Percentiles rank a stretch among this genome's conserved stretches.
Evolutionary conservation across 2,113 vertebrate species (phyloP).

Genomic region (Pleuronectes platessa): DNA sequence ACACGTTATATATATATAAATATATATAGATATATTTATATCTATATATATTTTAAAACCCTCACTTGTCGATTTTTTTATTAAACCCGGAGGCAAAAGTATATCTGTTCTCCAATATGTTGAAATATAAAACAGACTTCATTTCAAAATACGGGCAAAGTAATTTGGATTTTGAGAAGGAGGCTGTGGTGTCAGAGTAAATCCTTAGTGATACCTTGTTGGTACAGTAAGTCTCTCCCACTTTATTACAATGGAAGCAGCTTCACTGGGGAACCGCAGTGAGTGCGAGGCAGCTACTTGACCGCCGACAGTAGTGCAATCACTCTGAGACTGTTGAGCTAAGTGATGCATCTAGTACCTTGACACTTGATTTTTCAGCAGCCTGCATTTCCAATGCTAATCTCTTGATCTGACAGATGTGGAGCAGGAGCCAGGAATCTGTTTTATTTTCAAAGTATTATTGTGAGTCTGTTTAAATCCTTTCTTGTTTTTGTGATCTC

Average conservation of each 20-base stretch:
- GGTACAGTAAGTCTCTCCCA: conserved; percentile 14
- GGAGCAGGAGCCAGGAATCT: neutral
- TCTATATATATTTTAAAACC: neutral
- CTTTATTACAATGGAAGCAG: conserved; percentile 6
- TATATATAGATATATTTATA: no score
- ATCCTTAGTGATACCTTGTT: conserved; percentile 35
- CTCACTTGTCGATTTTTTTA: conserved; percentile 4
- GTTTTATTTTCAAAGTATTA: neutral
- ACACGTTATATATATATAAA: neutral
- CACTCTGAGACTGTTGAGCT: conserved; percentile 34
- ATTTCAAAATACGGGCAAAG: neutral
- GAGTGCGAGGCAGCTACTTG: conserved; percentile 21
- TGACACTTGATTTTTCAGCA: conserved; percentile 51
- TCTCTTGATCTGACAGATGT: conserved; percentile 5
- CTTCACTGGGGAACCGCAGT: neutral
- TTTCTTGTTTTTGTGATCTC: neutral
- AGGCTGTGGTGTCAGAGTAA: conserved; percentile 36
- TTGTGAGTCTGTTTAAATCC: neutral
- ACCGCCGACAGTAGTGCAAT: conserved; percentile 20
- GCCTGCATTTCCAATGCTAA: conserved; percentile 45
- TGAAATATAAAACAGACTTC: conserved; percentile 17
- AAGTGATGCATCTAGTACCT: conserved; percentile 32
- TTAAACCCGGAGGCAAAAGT: conserved; percentile 9
- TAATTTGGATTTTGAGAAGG: conserved; percentile 38
- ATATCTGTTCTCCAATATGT: conserved; percentile 11